These are phyloP conservation scores for Conus canariensis DNA, from an alignment of 2,888 invertebrate genomes.

Conservation along the genomic window DNA sequence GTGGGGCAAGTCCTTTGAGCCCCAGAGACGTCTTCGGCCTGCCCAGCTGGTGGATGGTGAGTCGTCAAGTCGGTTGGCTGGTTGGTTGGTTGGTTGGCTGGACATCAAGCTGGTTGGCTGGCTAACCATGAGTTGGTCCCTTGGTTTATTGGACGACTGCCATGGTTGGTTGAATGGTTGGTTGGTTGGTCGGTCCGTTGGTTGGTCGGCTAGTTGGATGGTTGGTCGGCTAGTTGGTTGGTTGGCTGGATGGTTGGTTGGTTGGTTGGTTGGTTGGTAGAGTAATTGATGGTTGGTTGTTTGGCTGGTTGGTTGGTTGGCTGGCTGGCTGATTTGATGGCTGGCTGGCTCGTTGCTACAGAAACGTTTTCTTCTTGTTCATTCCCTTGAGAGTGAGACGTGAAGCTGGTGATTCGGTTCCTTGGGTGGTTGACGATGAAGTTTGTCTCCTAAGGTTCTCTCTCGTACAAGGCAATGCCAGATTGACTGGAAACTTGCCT, in stretches of 20 bases:
- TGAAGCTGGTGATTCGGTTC: no score
- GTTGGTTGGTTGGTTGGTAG: neutral
- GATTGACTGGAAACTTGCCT: no score
- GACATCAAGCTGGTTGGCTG: neutral
- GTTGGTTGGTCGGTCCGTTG: no score
- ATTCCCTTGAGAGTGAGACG: no score
- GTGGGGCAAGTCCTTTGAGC: slow-evolving; percentile 41
- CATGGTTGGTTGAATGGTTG: no score
- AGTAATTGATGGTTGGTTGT: no score
- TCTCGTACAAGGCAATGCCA: no score
- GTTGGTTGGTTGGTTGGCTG: neutral
- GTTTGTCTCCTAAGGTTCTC: no score
- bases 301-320: neutral
- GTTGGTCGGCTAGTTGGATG: neutral
- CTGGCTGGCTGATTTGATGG: neutral
- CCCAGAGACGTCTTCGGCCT: slow-evolving; percentile 34
- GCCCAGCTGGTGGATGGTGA: slow-evolving; percentile 29
- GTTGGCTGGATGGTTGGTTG: neutral
- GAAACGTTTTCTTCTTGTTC: no score
- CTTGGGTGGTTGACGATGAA: no score
- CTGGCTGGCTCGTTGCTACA: neutral
- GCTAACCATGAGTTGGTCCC: neutral
- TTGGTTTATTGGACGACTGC: no score
- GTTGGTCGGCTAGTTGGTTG: no score
- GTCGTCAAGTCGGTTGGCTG: neutral